Evolutionary conservation across 2,888 invertebrate genomes (phyloP), one percentile per base, ranked within the genome.

Genomic region (Lasioglossum morio): DNA sequence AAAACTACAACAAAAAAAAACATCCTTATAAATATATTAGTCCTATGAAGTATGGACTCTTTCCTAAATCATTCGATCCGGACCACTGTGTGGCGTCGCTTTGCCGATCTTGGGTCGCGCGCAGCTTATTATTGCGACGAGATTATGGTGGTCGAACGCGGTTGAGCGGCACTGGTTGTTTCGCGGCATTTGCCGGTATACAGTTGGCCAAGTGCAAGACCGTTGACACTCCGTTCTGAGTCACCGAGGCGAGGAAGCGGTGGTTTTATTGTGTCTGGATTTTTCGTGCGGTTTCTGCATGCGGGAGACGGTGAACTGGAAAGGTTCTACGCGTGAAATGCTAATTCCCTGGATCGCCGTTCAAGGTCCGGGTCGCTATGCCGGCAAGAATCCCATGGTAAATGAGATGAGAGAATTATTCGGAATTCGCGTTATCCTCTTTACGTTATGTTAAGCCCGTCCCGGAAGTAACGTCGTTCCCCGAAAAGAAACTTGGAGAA

Each of bases 51-150:
- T n/a, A n/a, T n/a, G n/a, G n/a, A n/a, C n/a, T n/a, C n/a, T n/a
- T n/a, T n/a, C n/a, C n/a, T n/a, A n/a, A n/a, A n/a, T n/a, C n/a
- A n/a, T n/a, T n/a, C n/a, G n/a, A n/a, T n/a, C n/a, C n/a, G n/a
- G n/a, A n/a, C 34, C 34, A 34, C 34, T 34, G 2, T 34, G 53
- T n/a, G n/a, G n/a, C 27, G 34, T 46, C 72, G 53, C 34, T 27
- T 53, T 10, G 53, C 10, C 16, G 77, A 72, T 85, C 85, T 87
- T 85, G 82, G 82, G 75, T 53, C 40, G 40, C 66, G 75, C n/a
- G 34, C 27, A 66, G 12, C 16, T 79, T 79, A 77, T 73, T 37
- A 48, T 23, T 57, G 48, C 43, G n/a, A 7, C 60, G 30, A 14
- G 75, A 79, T 81, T 69, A 70, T 23, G 78, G 63, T 72, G 2